These are phyloP conservation scores for Coptodon bakossiorum DNA, from an alignment of 2,113 vertebrate species.

Conservation along the genomic window DNA sequence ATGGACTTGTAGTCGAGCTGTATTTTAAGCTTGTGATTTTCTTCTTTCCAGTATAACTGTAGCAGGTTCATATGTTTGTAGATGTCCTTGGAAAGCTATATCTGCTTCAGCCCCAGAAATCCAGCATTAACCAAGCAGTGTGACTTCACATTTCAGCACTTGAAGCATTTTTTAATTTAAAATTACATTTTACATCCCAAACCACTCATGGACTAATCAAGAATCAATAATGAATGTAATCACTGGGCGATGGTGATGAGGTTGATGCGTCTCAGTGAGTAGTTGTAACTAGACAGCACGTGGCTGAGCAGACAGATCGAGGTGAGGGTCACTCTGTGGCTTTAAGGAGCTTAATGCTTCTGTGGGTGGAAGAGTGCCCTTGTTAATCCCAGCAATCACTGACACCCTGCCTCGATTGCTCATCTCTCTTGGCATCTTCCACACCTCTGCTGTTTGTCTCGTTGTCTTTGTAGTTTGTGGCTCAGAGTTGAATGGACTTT, in stretches of 20 bases:
- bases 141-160: not conserved
- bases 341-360: slow-evolving; percentile 15
- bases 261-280: not conserved
- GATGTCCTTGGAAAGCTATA: not conserved
- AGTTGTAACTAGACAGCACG: not conserved
- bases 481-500: not conserved
- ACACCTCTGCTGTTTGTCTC: not conserved
- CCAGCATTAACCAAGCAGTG: not conserved
- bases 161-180: not conserved
- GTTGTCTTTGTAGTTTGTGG: not conserved
- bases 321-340: not conserved
- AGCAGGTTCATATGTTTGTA: not conserved
- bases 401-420: not conserved
- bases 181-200: not conserved
- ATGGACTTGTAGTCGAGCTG: not conserved
- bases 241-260: not conserved
- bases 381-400: slow-evolving; percentile 27
- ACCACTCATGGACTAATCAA: not conserved
- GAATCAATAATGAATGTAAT: not conserved
- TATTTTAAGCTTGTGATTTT: not conserved
- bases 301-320: not conserved
- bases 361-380: not conserved
- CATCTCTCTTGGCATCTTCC: not conserved
- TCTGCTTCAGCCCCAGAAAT: not conserved
- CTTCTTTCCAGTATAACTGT: not conserved